These are phyloP conservation scores for Thunnus albacares DNA, from an alignment of 2,797 vertebrate species.

Conservation along the genomic window DNA sequence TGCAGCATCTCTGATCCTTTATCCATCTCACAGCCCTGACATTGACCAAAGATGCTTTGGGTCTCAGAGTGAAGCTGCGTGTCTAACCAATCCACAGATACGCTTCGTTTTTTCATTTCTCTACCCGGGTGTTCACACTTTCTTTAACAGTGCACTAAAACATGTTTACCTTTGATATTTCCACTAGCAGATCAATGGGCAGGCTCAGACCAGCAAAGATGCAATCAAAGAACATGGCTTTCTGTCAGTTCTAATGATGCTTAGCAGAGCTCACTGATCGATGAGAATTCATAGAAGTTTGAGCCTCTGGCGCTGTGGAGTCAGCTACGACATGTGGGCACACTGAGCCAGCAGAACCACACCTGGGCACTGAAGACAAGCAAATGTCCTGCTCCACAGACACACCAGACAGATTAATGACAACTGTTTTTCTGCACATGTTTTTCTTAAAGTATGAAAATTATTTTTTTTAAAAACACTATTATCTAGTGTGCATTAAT, in stretches of 20 bases:
- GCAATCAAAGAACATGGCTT: constrained; percentile 41
- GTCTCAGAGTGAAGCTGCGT: constrained; percentile 11
- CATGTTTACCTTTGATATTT: constrained; percentile 45
- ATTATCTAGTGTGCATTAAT: not conserved
- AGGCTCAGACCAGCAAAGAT: constrained; percentile 31
- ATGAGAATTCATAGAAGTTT: constrained; percentile 20
- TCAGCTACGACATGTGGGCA: constrained; percentile 2
- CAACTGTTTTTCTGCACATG: not conserved
- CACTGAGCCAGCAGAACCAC: constrained; percentile 1
- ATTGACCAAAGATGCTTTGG: not conserved
- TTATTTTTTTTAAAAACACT: not conserved
- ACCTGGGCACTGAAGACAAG: not conserved
- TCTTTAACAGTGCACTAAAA: constrained; percentile 19
- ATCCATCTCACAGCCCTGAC: not conserved
- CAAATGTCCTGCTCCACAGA: not conserved
- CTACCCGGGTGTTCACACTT: not conserved
- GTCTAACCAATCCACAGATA: not conserved
- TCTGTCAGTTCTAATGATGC: constrained; percentile 45
- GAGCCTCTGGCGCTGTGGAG: not conserved
- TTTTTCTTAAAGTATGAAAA: not conserved
- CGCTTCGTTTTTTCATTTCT: not conserved
- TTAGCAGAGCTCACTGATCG: constrained; percentile 43
- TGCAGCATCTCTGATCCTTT: constrained; percentile 12
- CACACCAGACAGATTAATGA: not conserved
- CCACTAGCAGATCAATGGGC: constrained; percentile 53